Evolutionary conservation across 2,888 invertebrate species (phyloP), one percentile per base, ranked within the genome.

Genomic region (Phalangium opilio): DNA sequence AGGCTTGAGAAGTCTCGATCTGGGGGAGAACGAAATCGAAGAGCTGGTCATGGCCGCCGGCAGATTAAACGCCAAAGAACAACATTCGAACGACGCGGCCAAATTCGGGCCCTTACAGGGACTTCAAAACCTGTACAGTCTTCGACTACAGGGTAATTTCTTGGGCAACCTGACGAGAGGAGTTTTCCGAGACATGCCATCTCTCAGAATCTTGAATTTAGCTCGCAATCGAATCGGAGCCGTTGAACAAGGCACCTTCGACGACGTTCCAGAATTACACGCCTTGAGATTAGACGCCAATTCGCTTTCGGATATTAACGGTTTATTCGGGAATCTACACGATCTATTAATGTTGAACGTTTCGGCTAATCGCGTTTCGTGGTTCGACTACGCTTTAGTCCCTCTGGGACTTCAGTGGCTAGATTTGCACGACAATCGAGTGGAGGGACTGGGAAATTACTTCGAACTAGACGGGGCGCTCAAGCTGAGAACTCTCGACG

Each of bases 131-230:
- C 75, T 95, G 49, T 86, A 87, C 64, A 85, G 87, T 19, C 71
- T 95, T 55, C 76, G 90, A 52, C 72, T 95, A 63, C 86, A 90
- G 61, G 86, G 86, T 55, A 95, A 95, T 70, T 80, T 80, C 67
- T 75, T 85, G 59, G 79, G 78, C 62, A 84, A 81, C 63, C 79
- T 84, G 55, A 83, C 79, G 56, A 81, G 78, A 69, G 78, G 79
- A 56, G 79, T 80, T 45, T 82, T 90, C 60, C 74, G 77, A 61
- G 78, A 78, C 67, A 77, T 85, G 75, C 75, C 76, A 20, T 77
- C 81, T 15, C 68, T 89, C 43, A 54, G 62, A 36, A 54, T 85
- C 57, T 71, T 89, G 52, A 90, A 90, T 69, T 71, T 93, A 55
- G 87, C 90, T 11, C 75, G 84, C 45, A 93, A 93, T 67, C 78